Conservation (phyloP, 2,113 vertebrate genomes). For the Xiphias gladius region DNA sequence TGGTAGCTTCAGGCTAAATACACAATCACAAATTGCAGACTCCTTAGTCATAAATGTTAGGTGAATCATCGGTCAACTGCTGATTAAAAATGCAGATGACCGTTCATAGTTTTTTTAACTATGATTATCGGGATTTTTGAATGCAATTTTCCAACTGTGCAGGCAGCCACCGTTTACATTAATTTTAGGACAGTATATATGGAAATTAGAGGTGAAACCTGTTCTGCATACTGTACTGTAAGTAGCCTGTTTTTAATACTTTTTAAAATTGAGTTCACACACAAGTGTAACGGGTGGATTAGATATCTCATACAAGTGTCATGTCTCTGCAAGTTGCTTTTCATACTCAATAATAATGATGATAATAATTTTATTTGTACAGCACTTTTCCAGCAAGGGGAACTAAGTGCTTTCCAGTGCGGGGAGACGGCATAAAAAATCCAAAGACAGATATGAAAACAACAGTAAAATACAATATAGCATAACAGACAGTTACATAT, state of each 20-base stretch:
- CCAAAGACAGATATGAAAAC: background rate
- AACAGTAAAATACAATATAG: background rate
- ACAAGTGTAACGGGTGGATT: background rate
- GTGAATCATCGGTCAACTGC: background rate
- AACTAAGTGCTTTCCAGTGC: background rate
- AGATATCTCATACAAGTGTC: background rate
- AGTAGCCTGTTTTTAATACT: too few relatives aligned
- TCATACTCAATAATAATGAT: background rate
- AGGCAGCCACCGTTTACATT: background rate
- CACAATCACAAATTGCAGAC: conserved; percentile 3
- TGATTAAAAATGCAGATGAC: conserved; percentile 15
- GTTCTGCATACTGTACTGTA: background rate
- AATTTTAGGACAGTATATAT: background rate
- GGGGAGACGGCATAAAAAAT: background rate
- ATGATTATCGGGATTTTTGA: background rate
- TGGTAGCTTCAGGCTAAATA: conserved; percentile 7
- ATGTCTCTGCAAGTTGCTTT: background rate
- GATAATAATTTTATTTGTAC: background rate
- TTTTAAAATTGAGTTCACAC: background rate
- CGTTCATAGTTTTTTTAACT: background rate
- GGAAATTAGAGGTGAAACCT: background rate
- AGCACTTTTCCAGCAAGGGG: background rate
- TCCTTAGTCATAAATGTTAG: conserved; percentile 1
- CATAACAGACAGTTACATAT: background rate
- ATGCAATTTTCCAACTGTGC: background rate